Evolutionary conservation across 2,888 invertebrate genomes (phyloP).

Genomic region (Chorisops tibialis): DNA sequence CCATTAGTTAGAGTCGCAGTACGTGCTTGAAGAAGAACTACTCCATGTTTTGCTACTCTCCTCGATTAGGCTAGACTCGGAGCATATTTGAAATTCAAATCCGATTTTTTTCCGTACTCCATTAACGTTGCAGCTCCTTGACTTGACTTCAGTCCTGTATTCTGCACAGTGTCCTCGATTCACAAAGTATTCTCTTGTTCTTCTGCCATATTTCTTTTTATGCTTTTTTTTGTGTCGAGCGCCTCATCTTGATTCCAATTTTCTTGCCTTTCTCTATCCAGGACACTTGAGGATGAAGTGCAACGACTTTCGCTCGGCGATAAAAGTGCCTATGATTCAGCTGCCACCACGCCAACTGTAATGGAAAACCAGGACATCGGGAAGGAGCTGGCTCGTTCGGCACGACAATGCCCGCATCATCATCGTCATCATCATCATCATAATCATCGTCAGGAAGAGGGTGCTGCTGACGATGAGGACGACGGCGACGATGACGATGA

Average conservation of each 20-base stretch:
- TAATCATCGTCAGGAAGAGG: slow-evolving; percentile 1
- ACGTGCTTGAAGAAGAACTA: too few relatives aligned
- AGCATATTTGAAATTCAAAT: slow-evolving; percentile 7
- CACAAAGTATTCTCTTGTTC: too few relatives aligned
- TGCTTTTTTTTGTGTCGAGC: neutral
- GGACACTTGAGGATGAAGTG: slow-evolving; percentile 38
- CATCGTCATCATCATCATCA: slow-evolving; percentile 11
- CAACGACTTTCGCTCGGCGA: slow-evolving; percentile 39
- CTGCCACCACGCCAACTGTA: neutral
- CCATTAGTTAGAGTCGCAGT: too few relatives aligned
- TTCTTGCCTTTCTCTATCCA: slow-evolving; percentile 1
- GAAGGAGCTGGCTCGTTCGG: slow-evolving; percentile 11
- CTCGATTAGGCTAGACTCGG: slow-evolving; percentile 4
- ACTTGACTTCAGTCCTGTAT: too few relatives aligned
- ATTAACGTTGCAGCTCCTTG: too few relatives aligned
- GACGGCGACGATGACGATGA: neutral
- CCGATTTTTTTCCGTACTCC: neutral
- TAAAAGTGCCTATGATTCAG: slow-evolving; percentile 32
- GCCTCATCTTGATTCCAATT: neutral
- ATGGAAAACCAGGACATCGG: neutral
- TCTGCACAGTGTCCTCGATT: too few relatives aligned
- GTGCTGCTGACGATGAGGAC: slow-evolving; percentile 7
- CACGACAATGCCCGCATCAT: slow-evolving; percentile 20
- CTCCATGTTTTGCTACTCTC: neutral
- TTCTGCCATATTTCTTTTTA: neutral